Evolutionary conservation across 2,113 vertebrate genomes (phyloP), one percentile per base, ranked within the genome.

Genomic region (Psilopsiagon aurifrons): DNA sequence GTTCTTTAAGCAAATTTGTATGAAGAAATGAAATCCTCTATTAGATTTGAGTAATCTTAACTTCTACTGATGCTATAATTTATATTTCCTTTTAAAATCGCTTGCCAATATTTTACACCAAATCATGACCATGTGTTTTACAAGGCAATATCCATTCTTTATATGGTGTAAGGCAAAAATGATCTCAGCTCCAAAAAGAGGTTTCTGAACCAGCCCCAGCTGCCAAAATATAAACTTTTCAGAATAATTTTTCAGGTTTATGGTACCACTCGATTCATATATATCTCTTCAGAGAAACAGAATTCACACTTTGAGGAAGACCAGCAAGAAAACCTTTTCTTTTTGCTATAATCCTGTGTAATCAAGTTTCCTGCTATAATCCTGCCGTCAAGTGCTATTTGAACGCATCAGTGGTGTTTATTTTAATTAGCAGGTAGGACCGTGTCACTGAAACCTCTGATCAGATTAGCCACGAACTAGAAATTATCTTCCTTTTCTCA

Each of bases 181-280:
- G 0, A 3, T 1, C 24, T 43, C 13, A 8, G 11, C 17, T 60
- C 17, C 0, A 0, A 29, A 23, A 25, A 79, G 64, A 92, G 31
- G 16, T 88, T 31, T 69, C 16, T 39, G 62, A 92, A 70, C 9
- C 29, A 67, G 8, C 4, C 51, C 9, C 59, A 83, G 24, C 28
- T 94, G 37, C 14, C 60, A 92, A 81, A 49, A 7, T 43, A 25
- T 23, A 74, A 62, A 46, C 7, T 87, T 76, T 74, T 80, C 39
- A 43, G 62, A 55, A 77, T 37, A 15, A 29, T 91, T 47, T 29
- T 68, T 94, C n/a, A 43, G 35, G 60, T 2, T 62, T 83, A 31
- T 11, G 12, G 7, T 31, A 54, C 24, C 10, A 52, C 86, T 82
- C 25, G 73, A 37, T 90, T 80, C 7, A 35, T 31, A 35, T 52